phyloP scores from a whole-genome alignment of 2,797 vertebrate genomes.

The Simalia tracyae region DNA sequence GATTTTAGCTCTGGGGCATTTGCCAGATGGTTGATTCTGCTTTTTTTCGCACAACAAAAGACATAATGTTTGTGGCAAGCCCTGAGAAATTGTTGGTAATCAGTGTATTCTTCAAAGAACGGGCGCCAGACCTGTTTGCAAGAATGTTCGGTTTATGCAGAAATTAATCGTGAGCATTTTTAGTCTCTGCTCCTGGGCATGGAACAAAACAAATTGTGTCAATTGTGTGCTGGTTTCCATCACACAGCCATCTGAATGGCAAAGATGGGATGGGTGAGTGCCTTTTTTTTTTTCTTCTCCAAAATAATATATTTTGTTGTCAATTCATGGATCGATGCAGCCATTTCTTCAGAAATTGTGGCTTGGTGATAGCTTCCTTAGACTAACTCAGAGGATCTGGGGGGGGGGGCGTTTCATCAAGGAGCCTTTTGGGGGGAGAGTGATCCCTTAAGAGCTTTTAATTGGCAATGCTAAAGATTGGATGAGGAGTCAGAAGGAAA shows the following conservation, averaged over 20 bases:
- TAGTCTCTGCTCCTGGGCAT: conserved; percentile 73
- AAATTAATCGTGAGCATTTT: conserved; percentile 77
- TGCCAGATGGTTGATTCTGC: conserved; percentile 83
- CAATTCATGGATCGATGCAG: conserved; percentile 45
- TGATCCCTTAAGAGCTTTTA: background rate
- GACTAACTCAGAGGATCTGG: background rate
- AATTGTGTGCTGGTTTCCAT: conserved; percentile 74
- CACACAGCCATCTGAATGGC: conserved; percentile 53
- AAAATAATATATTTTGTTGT: conserved; percentile 49
- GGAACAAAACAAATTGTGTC: conserved; percentile 79
- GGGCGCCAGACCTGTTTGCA: conserved; percentile 79
- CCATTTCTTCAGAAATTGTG: background rate
- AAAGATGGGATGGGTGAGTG: conserved; percentile 48
- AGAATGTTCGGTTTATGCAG: conserved; percentile 73
- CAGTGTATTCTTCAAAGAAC: conserved; percentile 80
- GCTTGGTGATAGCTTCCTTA: background rate
- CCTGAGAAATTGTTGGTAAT: conserved; percentile 81
- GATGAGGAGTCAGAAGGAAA: background rate
- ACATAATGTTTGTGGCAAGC: conserved; percentile 83
- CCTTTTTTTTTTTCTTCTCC: conserved; percentile 38
- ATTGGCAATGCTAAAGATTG: background rate
- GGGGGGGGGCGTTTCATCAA: background rate
- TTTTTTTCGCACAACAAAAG: conserved; percentile 76
- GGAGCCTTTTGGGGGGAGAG: background rate
- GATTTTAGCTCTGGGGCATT: conserved; percentile 81